Evolutionary conservation across 2,888 invertebrate genomes (phyloP), one percentile per base, ranked within the genome.

Genomic region (Pilophorus perplexus): DNA sequence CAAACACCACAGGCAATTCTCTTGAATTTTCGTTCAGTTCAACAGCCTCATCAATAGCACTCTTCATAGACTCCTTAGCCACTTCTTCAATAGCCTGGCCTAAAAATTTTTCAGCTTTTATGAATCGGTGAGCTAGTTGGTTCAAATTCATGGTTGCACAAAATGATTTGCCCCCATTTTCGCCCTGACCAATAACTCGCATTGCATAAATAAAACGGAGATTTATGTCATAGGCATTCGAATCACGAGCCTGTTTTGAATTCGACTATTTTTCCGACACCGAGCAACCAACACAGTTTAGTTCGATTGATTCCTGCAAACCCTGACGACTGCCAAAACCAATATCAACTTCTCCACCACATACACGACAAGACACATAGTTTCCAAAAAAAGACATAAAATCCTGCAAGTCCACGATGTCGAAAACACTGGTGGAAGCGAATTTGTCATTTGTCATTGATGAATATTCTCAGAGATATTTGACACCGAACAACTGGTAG

Each of bases 101-200:
- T 16, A 40, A 40, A 40, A 40, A 3, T 3, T 40, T 40, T 40
- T 40, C 40, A 14, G 14, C 40, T 40, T n/a, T 14, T 16, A 40
- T 16, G 40, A 40, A 40, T 16, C 40, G 40, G 16, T 40, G n/a
- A 16, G 40, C 14, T 40, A 16, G 40, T n/a, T 40, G n/a, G 40
- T n/a, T n/a, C 16, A 40, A 40, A 40, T 40, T 40, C 40, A 40
- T 40, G 40, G 40, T 40, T n/a, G 40, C 40, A 40, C 40, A 40
- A 40, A 40, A 40, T 40, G 40, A 40, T 40, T 40, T 40, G 40
- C 14, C 40, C 40, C 40, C 40, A n/a, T n/a, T 40, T 12, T 40
- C 40, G n/a, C 40, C 40, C 40, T 40, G 40, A 40, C 40, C 40
- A 40, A 40, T 16, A 40, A 40, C 40, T n/a, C 40, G 40, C 40